phyloP scores from a whole-genome alignment of 2,888 invertebrate species.

The Graphium colonna region DNA sequence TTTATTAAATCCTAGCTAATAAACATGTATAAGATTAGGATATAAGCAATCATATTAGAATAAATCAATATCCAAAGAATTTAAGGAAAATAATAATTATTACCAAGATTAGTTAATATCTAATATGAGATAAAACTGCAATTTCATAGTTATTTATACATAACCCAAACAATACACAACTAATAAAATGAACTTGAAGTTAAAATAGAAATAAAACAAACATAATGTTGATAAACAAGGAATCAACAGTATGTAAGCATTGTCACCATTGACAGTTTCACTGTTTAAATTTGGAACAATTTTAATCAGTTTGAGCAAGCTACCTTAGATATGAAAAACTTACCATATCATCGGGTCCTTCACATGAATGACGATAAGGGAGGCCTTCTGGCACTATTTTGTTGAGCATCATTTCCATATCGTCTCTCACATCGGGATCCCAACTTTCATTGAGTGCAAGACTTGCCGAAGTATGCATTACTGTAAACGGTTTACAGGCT shows the following conservation, averaged over 20 bases:
- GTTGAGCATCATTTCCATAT: constrained; percentile 99
- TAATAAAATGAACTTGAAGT: no score
- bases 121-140: no score
- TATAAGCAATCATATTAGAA: no score
- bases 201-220: not conserved
- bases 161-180: no score
- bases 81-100: no score
- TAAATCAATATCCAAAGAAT: no score
- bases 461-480: constrained; percentile 98
- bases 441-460: constrained; percentile 98
- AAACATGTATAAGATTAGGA: no score
- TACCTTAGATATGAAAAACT: constrained; percentile 42
- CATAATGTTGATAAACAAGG: constrained; percentile 18
- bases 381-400: constrained; percentile 98
- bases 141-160: no score
- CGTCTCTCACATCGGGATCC: constrained; percentile 98
- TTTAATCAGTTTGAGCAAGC: not conserved
- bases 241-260: constrained; percentile 10
- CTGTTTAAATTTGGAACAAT: constrained; percentile 5
- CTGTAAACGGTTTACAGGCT: constrained; percentile 79
- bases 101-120: no score
- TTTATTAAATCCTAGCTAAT: no score
- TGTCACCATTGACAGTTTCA: not conserved
- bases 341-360: constrained; percentile 99
- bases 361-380: constrained; percentile 97